These are phyloP conservation scores for Bergia puertoricense DNA, from an alignment of 92 coral and sea anemone species.

Conservation along the genomic window DNA sequence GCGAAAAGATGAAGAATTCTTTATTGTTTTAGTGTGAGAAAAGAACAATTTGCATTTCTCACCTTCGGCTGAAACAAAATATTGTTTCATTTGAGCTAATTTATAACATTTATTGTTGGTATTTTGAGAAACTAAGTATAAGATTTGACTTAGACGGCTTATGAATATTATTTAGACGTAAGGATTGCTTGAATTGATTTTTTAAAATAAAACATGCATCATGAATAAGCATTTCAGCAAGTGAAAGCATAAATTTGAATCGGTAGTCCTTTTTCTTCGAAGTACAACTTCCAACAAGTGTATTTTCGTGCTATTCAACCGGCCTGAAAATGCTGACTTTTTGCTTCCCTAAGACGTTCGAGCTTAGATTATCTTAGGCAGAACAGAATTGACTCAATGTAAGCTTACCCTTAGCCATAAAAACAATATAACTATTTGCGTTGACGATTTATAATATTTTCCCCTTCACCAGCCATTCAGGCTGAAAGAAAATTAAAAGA, in stretches of 20 bases:
- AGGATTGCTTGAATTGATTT: background rate
- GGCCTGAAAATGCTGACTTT: background rate
- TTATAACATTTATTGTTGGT: background rate
- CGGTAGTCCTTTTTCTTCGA: background rate
- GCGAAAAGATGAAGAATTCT: background rate
- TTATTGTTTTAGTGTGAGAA: background rate
- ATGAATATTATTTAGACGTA: background rate
- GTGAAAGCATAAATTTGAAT: background rate
- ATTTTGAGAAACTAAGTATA: background rate
- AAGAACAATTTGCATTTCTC: background rate
- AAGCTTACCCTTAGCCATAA: background rate
- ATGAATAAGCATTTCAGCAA: no score
- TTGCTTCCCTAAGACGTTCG: background rate
- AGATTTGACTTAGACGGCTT: background rate
- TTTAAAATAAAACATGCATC: background rate
- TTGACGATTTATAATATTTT: background rate
- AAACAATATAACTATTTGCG: background rate
- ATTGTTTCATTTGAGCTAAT: background rate
- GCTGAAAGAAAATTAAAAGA: no score
- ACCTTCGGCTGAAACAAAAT: background rate
- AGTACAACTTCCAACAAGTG: no score
- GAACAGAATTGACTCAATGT: background rate
- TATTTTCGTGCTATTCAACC: background rate
- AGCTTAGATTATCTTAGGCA: background rate
- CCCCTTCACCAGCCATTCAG: no score